Evolutionary conservation across 2,888 invertebrate species (phyloP), one percentile per base, ranked within the genome.

Genomic region (Sisyra nigra): DNA sequence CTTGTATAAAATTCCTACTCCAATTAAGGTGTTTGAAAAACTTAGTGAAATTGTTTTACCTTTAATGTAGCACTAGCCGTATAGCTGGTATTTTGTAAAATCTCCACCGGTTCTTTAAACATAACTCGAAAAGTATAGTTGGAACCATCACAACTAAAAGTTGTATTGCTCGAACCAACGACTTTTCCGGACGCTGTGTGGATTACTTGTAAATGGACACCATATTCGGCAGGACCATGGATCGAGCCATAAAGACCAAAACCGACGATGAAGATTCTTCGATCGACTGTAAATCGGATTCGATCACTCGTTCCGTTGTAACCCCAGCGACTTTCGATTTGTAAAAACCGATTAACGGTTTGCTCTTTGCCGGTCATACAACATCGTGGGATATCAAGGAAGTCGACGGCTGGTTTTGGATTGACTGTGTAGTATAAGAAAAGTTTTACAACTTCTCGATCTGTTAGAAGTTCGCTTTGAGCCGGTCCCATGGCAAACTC

Each of bases 201-300:
- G 47, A 83, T 76, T 46, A 86, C 70, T 74, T 85, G 75, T 51
- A 86, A 75, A 52, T 74, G 72, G 33, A 80, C 83, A 56, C 77
- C 73, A 59, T 86, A 87, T 56, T 85, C 84, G 6, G 79, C 74
- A 2, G 77, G 73, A 17, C 81, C 82, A 58, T 81, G 79, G 53
- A 84, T 80, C 24, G 85, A 83, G 24, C 86, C 87, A 59, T 85
- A 87, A 48, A 88, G 63, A 45, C 87, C 87, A 60, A 87, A 84
- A 2, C 87, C 88, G 46, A 85, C 80, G 14, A 88, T 74, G 61
- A 80, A 86, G 51, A 88, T 83, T 46, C 80, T 69, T 52, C 79
- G 72, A 57, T 87, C 85, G 1, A 84, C 85, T 24, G 76, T 76
- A 57, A 88, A 87, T 53, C 85, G 71, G 49, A 87, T 84, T 51